These are phyloP conservation scores for Drosophila seguyi DNA, from an alignment of 1,140 invertebrate genomes.

Conservation along the genomic window DNA sequence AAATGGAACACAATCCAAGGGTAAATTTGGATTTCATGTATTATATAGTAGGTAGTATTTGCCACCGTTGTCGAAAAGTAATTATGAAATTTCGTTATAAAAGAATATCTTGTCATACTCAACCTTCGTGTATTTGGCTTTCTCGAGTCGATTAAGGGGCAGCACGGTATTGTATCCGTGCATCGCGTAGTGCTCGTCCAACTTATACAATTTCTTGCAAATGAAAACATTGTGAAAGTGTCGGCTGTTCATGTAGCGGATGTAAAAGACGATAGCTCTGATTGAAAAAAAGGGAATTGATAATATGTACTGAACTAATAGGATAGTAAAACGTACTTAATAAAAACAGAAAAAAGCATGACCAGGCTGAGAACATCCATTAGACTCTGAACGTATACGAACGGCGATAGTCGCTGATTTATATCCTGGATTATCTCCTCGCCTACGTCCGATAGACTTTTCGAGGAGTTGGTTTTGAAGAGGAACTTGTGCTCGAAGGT, in stretches of 20 bases:
- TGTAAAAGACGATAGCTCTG: slow-evolving; percentile 90
- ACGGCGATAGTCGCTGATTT: slow-evolving; percentile 85
- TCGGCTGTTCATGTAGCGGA: slow-evolving; percentile 90
- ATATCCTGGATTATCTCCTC: slow-evolving; percentile 87
- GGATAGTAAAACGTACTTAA: slow-evolving; percentile 54
- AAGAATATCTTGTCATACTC: neutral
- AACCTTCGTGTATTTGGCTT: slow-evolving; percentile 84
- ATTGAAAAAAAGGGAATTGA: slow-evolving; percentile 33
- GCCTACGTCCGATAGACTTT: slow-evolving; percentile 86
- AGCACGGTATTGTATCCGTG: slow-evolving; percentile 88
- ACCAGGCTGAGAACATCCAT: slow-evolving; percentile 56
- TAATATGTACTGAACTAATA: neutral
- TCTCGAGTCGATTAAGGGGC: slow-evolving; percentile 90
- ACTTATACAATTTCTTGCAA: slow-evolving; percentile 88
- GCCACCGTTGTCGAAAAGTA: neutral
- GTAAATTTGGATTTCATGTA: neutral
- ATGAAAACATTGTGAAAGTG: slow-evolving; percentile 92
- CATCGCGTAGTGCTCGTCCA: slow-evolving; percentile 89
- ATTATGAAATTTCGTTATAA: neutral
- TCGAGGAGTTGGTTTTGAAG: slow-evolving; percentile 88
- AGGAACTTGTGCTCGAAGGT: slow-evolving; percentile 89
- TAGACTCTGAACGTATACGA: slow-evolving; percentile 77
- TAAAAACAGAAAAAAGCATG: slow-evolving; percentile 55
- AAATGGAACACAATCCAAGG: neutral
- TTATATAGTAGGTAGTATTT: neutral